A percentile compares a stretch with the other conserved stretches of the same genome.
Evolutionary conservation across 2,888 invertebrate species (phyloP).

Genomic region (Unio delphinus): DNA sequence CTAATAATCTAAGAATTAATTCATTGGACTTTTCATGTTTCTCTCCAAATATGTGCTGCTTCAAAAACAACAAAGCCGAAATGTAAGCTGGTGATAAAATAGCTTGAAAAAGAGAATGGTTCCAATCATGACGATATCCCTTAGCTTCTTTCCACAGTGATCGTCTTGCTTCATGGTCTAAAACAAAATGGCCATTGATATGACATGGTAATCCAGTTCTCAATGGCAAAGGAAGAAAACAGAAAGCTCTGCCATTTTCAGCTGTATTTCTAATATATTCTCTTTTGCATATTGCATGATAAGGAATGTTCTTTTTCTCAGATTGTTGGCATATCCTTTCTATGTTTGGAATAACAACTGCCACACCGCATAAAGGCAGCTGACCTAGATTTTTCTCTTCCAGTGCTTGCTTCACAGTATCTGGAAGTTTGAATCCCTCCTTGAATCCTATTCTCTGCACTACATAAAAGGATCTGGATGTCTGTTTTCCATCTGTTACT

Average conservation of each 20-base stretch:
- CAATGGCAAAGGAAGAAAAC: conserved; percentile 57
- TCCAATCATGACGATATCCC: conserved; percentile 50
- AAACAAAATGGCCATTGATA: conserved; percentile 56
- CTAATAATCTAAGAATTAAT: background rate
- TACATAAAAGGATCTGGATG: conserved; percentile 6
- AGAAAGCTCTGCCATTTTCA: conserved; percentile 35
- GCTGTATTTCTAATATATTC: background rate
- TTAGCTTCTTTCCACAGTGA: conserved; percentile 34
- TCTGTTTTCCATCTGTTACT: conserved; percentile 2
- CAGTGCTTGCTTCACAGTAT: conserved; percentile 34
- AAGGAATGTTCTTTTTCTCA: background rate
- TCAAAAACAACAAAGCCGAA: conserved; percentile 16
- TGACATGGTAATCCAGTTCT: conserved; percentile 52
- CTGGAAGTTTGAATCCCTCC: conserved; percentile 17
- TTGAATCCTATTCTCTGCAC: conserved; percentile 12
- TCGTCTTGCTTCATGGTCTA: conserved; percentile 55
- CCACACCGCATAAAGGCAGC: conserved; percentile 44
- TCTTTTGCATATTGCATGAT: too few species aligned
- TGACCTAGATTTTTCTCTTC: conserved; percentile 36
- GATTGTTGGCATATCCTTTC: background rate
- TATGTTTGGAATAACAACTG: conserved; percentile 14
- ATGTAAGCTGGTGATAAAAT: conserved; percentile 58
- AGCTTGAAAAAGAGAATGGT: conserved; percentile 37
- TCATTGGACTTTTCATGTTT: background rate
- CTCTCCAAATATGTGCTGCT: conserved; percentile 2